Percentiles rank a stretch among this genome's conserved stretches.
Conservation (phyloP, 2,113 vertebrate species). For the Pandion haliaetus region DNA sequence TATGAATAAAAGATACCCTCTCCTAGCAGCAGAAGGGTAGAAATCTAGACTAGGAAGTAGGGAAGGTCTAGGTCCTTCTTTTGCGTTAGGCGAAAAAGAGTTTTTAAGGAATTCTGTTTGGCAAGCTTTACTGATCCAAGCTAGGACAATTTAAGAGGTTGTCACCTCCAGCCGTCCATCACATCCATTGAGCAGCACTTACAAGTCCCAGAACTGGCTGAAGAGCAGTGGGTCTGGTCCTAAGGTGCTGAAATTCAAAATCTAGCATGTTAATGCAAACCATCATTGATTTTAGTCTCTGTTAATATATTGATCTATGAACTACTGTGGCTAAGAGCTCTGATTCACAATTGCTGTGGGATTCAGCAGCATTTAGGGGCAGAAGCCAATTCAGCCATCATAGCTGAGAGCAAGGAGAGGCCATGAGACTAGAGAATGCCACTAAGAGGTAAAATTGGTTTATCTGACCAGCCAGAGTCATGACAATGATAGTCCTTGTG, state of each 20-base stretch:
- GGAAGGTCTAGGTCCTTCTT: neutral
- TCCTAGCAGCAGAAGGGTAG: neutral
- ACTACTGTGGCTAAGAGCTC: neutral
- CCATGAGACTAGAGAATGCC: neutral
- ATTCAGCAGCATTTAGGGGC: neutral
- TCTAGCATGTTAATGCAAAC: slow-evolving; percentile 24
- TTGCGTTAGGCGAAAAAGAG: neutral
- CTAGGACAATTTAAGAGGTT: slow-evolving; percentile 38
- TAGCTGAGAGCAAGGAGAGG: neutral
- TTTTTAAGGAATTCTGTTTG: slow-evolving; percentile 34
- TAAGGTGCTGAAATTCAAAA: neutral
- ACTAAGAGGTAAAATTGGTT: neutral
- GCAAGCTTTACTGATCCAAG: neutral
- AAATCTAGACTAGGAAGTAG: neutral
- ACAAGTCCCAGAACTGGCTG: neutral
- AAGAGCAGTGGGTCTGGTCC: neutral
- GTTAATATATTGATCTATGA: slow-evolving; percentile 48
- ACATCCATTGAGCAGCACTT: neutral
- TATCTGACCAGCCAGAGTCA: neutral
- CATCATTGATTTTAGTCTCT: slow-evolving; percentile 36
- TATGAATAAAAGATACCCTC: neutral
- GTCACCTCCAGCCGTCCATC: slow-evolving; percentile 48
- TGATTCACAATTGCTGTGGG: neutral
- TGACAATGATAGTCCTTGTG: neutral
- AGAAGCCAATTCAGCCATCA: neutral